Conservation (phyloP, 37 sponge, comb jelly and placozoan genomes). For the Spongia lamella region DNA sequence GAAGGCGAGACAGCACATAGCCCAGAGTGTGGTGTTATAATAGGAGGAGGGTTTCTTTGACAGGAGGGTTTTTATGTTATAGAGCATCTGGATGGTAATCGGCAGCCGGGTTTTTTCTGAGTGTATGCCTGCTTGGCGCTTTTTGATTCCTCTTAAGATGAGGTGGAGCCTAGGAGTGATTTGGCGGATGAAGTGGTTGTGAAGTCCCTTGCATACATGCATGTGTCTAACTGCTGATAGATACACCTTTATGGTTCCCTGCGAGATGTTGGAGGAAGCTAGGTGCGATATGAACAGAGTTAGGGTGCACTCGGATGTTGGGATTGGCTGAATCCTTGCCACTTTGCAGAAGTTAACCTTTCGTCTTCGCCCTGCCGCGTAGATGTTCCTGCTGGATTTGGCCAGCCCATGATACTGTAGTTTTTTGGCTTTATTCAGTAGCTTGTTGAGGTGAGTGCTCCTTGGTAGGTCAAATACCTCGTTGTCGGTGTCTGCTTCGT, state of each 20-base stretch:
- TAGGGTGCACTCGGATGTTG: no score
- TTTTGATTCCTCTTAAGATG: conserved; percentile 18
- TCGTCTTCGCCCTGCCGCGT: not conserved
- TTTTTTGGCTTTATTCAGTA: no score
- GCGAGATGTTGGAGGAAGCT: not conserved
- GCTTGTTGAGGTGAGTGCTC: no score
- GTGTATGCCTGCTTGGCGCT: not conserved
- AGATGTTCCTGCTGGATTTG: conserved; percentile 3
- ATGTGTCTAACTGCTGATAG: conserved; percentile 10
- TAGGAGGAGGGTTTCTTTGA: no score
- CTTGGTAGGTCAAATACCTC: no score
- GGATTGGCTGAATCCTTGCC: no score
- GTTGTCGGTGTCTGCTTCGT: no score
- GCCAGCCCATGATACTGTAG: conserved; percentile 37
- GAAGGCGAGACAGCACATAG: conserved; percentile 27
- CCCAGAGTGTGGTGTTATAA: conserved; percentile 36
- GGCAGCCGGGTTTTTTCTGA: conserved; percentile 12
- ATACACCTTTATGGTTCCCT: conserved; percentile 29
- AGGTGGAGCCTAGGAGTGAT: not conserved
- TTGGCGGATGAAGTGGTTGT: no score
- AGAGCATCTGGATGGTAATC: conserved; percentile 17
- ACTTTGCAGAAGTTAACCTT: conserved; percentile 10
- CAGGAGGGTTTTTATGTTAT: conserved; percentile 1
- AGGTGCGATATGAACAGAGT: conserved; percentile 7
- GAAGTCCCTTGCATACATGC: no score